These are phyloP conservation scores for Biston betularia DNA, from an alignment of 2,888 invertebrate species.

Conservation along the genomic window DNA sequence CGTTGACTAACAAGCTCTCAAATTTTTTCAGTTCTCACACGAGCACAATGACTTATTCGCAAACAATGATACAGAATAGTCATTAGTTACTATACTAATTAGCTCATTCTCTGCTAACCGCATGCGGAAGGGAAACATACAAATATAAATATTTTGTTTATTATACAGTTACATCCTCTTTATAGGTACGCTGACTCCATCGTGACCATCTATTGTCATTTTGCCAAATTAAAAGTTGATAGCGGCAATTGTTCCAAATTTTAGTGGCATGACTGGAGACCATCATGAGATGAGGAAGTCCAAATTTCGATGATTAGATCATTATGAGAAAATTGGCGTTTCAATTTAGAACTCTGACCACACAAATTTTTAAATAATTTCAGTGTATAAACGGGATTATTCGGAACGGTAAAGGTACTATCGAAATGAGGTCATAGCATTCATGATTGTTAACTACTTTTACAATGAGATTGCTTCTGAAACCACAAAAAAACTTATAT, in stretches of 20 bases:
- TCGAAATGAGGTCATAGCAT: no score
- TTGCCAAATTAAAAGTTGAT: conserved; percentile 38
- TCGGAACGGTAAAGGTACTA: no score
- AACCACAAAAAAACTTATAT: no score
- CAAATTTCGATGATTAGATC: conserved; percentile 27
- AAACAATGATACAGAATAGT: conserved; percentile 22
- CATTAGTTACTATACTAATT: conserved; percentile 18
- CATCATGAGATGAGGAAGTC: conserved; percentile 22
- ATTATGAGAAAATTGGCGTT: conserved; percentile 25
- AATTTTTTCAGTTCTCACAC: conserved; percentile 23
- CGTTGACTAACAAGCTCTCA: conserved; percentile 14
- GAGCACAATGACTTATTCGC: conserved; percentile 30
- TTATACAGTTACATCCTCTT: conserved; percentile 63
- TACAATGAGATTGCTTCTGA: no score
- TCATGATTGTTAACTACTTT: no score
- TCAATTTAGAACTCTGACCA: conserved; percentile 9
- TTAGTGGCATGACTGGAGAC: conserved; percentile 35
- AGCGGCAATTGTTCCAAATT: conserved; percentile 42
- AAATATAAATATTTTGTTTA: conserved; percentile 57
- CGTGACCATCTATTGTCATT: conserved; percentile 41
- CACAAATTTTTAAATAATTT: background rate
- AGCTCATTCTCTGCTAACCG: conserved; percentile 28
- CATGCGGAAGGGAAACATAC: conserved; percentile 35
- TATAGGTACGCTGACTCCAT: conserved; percentile 42
- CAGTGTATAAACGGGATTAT: background rate